Evolutionary conservation across 2,797 vertebrate genomes (phyloP), one percentile per base, ranked within the genome.

Genomic region (Tangara arthus): DNA sequence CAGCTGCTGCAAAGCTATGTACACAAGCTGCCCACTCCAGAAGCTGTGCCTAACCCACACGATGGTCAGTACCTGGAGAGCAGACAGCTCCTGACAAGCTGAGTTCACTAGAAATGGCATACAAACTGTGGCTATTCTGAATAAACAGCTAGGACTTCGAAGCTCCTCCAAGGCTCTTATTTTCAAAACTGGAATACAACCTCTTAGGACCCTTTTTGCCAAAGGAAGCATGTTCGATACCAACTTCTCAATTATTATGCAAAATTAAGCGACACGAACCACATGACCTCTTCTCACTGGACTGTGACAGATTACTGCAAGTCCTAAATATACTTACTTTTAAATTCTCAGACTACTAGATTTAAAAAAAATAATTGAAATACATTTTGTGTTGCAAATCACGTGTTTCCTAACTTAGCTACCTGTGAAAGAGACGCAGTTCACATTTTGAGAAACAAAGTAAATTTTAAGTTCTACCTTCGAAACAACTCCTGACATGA

Each of bases 31-130:
- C 32, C 50, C n/a, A 26, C 52, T 66, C n/a, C 26, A 53, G 44
- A 35, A 71, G 6, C 27, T 2, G 7, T 30, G 30, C n/a, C 27
- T 42, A 21, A 71, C 34, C 41, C 52, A 32, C 12, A 3, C 0
- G 8, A 71, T 3, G 42, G 49, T 19, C 50, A 50, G n/a, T 8
- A 26, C n/a, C 35, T 47, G 26, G 12, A 86, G 11, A 86, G 59
- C 35, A 83, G 42, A 39, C n/a, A 85, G 35, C 83, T 28, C 56
- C 37, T 28, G 71, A 50, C 11, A 59, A 50, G 53, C 14, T 10
- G 16, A 76, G 39, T 37, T 75, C 35, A 60, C 60, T 65, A 50
- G 27, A 78, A 86, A 60, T 32, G 15, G 12, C 46, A 44, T 5
- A 60, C 9, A 39, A 77, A 57, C 63, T 41, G 8, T 15, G 34